A percentile compares a stretch with the other conserved stretches of the same genome.
Evolutionary conservation across 1,140 invertebrate genomes (phyloP).

Genomic region (Dolichoris vasculosae): DNA sequence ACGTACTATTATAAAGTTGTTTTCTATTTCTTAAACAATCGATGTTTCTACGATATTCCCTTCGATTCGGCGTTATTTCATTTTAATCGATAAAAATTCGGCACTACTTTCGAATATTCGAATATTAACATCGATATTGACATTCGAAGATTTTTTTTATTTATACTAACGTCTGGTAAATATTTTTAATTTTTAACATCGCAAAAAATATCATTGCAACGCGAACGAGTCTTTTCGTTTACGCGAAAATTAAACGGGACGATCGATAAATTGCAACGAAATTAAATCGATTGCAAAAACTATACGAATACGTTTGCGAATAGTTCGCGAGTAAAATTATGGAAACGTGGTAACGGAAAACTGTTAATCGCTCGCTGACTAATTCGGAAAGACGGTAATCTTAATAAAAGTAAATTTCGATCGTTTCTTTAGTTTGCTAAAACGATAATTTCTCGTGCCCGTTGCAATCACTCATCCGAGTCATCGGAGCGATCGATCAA

Average conservation of each 20-base stretch:
- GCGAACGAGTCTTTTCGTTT: background rate
- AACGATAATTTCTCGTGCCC: background rate
- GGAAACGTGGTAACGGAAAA: background rate
- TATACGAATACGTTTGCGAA: background rate
- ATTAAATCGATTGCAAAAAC: background rate
- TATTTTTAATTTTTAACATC: no score
- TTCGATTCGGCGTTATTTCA: background rate
- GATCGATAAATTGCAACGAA: background rate
- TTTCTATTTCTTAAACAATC: background rate
- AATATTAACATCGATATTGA: no score
- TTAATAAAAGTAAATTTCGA: no score
- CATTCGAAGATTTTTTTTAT: no score
- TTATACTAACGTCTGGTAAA: no score
- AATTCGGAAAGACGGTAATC: background rate
- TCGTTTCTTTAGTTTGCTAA: background rate
- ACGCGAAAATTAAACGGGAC: no score
- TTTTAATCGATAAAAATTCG: background rate
- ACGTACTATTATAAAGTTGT: constrained; percentile 16
- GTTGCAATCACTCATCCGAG: background rate
- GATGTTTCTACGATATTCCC: background rate
- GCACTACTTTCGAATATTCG: background rate
- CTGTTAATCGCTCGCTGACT: background rate
- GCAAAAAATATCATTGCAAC: background rate
- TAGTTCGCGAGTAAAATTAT: background rate
- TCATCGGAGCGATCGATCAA: background rate